Evolutionary conservation across 2,113 vertebrate genomes (phyloP).

Genomic region (Dromas ardeola): DNA sequence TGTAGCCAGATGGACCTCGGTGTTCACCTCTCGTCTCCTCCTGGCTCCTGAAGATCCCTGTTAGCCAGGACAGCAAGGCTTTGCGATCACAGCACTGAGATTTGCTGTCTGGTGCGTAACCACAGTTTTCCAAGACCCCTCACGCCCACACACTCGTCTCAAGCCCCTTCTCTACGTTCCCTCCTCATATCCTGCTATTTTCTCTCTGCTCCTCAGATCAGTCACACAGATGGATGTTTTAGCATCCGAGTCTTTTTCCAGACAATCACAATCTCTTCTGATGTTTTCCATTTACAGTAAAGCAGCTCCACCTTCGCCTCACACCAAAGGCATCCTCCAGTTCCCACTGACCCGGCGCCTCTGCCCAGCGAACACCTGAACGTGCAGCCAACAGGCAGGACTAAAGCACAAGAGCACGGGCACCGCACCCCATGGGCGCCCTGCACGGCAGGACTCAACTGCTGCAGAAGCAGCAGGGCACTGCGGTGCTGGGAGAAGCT

Average conservation of each 20-base stretch:
- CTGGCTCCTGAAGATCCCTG: background rate
- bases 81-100: background rate
- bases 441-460: no score
- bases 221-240: background rate
- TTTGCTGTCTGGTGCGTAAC: background rate
- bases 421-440: rapidly evolving
- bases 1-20: background rate
- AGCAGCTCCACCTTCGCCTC: background rate
- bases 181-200: background rate
- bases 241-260: background rate
- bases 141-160: rapidly evolving
- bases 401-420: background rate
- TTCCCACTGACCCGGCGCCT: background rate
- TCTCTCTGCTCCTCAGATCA: background rate
- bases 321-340: background rate
- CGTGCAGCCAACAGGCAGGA: background rate
- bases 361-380: background rate
- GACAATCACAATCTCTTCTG: background rate
- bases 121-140: background rate
- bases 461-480: background rate
- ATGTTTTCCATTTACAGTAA: background rate
- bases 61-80: background rate
- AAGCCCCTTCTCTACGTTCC: background rate
- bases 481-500: background rate
- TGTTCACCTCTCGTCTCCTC: background rate